These are phyloP conservation scores for Mya arenaria DNA, from an alignment of 1,140 invertebrate genomes.

Conservation along the genomic window DNA sequence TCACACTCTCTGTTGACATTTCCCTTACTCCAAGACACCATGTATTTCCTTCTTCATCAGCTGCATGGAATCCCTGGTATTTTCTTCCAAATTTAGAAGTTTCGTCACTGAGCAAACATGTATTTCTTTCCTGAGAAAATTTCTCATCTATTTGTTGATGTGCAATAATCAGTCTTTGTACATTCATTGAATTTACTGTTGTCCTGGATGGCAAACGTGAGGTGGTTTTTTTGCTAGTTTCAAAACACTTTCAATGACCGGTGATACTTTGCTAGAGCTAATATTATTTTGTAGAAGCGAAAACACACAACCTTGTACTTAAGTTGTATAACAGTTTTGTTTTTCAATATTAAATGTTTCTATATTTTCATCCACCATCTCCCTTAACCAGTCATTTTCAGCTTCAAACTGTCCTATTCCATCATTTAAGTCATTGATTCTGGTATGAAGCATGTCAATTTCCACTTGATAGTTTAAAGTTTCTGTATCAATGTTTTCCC, in stretches of 20 bases:
- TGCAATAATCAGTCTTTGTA: conserved; percentile 33
- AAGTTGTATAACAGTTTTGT: not conserved
- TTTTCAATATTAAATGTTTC: conserved; percentile 39
- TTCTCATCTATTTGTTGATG: conserved; percentile 30
- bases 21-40: conserved; percentile 41
- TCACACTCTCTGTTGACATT: conserved; percentile 35
- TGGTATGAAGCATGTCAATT: not conserved
- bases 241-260: conserved; percentile 31
- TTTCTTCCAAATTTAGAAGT: conserved; percentile 55
- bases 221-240: conserved; percentile 9
- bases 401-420: conserved; percentile 5
- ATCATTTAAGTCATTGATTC: not conserved
- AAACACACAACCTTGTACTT: conserved; percentile 41
- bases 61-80: conserved; percentile 38
- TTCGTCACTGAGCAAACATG: conserved; percentile 46
- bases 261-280: conserved; percentile 30
- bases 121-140: not conserved
- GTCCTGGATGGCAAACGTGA: conserved; percentile 24
- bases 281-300: conserved; percentile 18
- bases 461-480: not conserved
- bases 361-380: conserved; percentile 19
- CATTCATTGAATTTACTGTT: conserved; percentile 54
- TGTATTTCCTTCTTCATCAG: not conserved
- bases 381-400: conserved; percentile 32
- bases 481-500: not conserved